A percentile compares a stretch with the other conserved stretches of the same genome.
These are phyloP conservation scores for Melitaea cinxia DNA, from an alignment of 1,140 invertebrate species.

Conservation along the genomic window DNA sequence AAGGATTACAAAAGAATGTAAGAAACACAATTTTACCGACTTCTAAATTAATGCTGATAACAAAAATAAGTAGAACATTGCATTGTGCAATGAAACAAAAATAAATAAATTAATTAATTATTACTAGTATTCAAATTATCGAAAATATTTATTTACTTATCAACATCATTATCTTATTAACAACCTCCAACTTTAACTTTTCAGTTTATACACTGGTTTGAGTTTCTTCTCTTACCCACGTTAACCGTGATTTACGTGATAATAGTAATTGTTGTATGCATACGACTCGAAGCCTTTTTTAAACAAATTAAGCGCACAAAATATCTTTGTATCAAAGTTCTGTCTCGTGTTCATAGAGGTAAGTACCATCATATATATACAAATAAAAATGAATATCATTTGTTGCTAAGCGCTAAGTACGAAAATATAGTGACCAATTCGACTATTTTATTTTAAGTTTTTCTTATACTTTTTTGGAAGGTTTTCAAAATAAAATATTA, in stretches of 20 bases:
- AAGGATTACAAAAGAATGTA: conserved; percentile 51
- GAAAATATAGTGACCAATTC: no score
- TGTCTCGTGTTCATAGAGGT: conserved; percentile 50
- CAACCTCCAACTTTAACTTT: no score
- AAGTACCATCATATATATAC: background rate
- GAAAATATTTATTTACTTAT: no score
- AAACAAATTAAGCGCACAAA: conserved; percentile 52
- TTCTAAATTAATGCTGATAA: no score
- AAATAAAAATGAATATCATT: background rate
- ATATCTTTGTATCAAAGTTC: conserved; percentile 46
- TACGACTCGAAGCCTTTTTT: conserved; percentile 45
- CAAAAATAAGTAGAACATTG: no score
- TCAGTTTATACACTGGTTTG: conserved; percentile 33
- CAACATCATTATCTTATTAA: no score
- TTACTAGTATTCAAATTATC: no score
- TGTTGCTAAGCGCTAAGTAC: background rate
- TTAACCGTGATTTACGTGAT: conserved; percentile 31
- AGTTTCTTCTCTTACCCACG: conserved; percentile 29
- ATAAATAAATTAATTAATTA: no score
- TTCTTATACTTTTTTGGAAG: no score
- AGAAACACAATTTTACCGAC: no score
- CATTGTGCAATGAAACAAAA: no score
- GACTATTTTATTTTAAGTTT: no score
- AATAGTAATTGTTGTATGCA: conserved; percentile 39
- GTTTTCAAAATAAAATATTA: conserved; percentile 5